These are phyloP conservation scores for Syndactyla subalaris DNA, from an alignment of 2,797 vertebrate species.

Conservation along the genomic window DNA sequence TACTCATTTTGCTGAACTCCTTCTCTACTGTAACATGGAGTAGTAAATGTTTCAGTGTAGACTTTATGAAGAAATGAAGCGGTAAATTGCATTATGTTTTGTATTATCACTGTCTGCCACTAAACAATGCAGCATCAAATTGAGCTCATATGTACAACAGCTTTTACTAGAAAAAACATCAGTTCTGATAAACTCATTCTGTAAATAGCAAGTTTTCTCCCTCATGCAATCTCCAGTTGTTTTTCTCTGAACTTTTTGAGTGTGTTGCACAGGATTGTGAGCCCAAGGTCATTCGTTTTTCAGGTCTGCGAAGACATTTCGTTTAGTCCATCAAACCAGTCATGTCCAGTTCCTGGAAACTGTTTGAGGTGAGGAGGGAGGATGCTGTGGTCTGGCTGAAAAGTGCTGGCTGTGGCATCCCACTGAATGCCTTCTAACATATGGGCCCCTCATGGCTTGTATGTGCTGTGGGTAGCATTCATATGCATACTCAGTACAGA, in stretches of 20 bases:
- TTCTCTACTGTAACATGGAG: not conserved
- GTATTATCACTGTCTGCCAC: constrained; percentile 59
- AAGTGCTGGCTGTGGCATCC: rapidly evolving
- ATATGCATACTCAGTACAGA: rapidly evolving
- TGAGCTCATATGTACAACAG: constrained; percentile 47
- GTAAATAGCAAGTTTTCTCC: not conserved
- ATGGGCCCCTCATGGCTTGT: not conserved
- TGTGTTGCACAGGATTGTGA: not conserved
- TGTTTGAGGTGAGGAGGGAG: not conserved
- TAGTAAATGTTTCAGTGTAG: constrained; percentile 44
- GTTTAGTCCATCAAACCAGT: not conserved
- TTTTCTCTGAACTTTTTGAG: not conserved
- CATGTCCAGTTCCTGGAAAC: not conserved
- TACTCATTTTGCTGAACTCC: constrained; percentile 10
- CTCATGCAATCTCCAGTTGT: not conserved
- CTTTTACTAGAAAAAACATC: constrained; percentile 34
- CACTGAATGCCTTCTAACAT: not conserved
- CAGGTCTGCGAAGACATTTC: not conserved
- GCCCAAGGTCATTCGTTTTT: not conserved
- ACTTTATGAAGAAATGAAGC: constrained; percentile 62
- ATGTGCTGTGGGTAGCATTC: too few species aligned
- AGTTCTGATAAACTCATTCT: constrained; percentile 38
- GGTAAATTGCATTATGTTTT: constrained; percentile 68
- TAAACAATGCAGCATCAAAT: constrained; percentile 53
- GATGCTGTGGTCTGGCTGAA: not conserved